Evolutionary conservation across 2,888 invertebrate genomes (phyloP).

Genomic region (Uloborus plumipes): DNA sequence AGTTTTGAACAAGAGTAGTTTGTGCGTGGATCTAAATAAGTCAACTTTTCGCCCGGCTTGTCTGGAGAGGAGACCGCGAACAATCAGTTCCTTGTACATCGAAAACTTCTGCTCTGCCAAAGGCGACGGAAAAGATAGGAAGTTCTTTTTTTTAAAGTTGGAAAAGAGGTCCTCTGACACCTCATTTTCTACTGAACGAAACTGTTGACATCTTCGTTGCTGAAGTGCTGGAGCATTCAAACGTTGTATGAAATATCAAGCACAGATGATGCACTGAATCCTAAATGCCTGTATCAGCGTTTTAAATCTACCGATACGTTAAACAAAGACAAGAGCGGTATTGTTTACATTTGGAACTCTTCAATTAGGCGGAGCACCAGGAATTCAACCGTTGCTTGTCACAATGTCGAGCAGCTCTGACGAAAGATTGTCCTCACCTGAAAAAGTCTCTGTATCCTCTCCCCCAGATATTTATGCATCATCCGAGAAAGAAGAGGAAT

Average conservation of each 20-base stretch:
- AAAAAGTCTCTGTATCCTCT: constrained; percentile 35
- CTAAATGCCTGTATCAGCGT: too few species aligned
- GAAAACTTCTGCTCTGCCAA: neutral
- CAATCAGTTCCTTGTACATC: neutral
- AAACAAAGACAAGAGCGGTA: too few species aligned
- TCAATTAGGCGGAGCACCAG: neutral
- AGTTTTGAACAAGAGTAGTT: neutral
- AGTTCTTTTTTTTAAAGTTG: too few species aligned
- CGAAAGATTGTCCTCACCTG: constrained; percentile 20
- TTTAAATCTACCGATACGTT: too few species aligned
- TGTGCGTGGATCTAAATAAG: neutral
- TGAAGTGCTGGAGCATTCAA: too few species aligned
- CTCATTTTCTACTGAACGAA: too few species aligned
- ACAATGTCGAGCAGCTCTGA: constrained; percentile 31
- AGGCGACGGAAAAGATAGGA: neutral
- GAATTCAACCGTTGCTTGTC: neutral
- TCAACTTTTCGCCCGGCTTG: neutral
- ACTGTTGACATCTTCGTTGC: too few species aligned
- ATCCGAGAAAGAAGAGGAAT: constrained; percentile 46
- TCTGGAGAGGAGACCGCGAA: neutral
- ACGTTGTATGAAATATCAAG: too few species aligned
- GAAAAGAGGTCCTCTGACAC: too few species aligned
- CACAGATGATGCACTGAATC: too few species aligned
- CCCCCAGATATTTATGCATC: constrained; percentile 21
- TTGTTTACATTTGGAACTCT: neutral